A percentile compares a stretch with the other conserved stretches of the same genome.
Conservation (phyloP, 35 echinoderm and acorn worm genomes). For the Ptychodera flava region DNA sequence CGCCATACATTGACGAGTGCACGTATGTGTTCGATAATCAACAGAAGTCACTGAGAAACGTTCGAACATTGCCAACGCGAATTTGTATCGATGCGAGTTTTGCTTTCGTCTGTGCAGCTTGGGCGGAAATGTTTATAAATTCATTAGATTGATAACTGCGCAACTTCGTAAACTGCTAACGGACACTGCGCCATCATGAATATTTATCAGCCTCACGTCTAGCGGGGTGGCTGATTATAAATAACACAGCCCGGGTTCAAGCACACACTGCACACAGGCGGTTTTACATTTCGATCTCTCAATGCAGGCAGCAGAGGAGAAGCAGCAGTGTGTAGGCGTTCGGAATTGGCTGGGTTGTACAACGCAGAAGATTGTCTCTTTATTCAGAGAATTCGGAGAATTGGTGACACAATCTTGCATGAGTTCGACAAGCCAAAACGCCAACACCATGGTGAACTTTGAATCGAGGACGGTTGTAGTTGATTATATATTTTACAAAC, state of each 20-base stretch:
- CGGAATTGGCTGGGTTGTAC: not conserved
- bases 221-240: not conserved
- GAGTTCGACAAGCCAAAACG: not conserved
- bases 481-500: constrained; percentile 2
- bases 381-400: not conserved
- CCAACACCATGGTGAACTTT: not conserved
- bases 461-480: not conserved
- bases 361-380: not conserved
- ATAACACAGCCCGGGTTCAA: not conserved
- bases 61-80: no score
- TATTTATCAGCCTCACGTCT: no score
- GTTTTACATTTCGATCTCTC: not conserved
- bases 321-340: not conserved
- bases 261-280: not conserved
- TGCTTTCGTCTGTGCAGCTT: no score
- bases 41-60: no score
- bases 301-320: not conserved
- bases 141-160: no score
- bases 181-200: no score
- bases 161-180: no score
- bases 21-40: no score
- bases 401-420: not conserved
- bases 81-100: no score
- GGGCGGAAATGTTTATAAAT: no score
- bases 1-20: no score